Base-by-base conservation (phyloP, 2,797 vertebrate genomes). In the Echiichthys vipera region DNA sequence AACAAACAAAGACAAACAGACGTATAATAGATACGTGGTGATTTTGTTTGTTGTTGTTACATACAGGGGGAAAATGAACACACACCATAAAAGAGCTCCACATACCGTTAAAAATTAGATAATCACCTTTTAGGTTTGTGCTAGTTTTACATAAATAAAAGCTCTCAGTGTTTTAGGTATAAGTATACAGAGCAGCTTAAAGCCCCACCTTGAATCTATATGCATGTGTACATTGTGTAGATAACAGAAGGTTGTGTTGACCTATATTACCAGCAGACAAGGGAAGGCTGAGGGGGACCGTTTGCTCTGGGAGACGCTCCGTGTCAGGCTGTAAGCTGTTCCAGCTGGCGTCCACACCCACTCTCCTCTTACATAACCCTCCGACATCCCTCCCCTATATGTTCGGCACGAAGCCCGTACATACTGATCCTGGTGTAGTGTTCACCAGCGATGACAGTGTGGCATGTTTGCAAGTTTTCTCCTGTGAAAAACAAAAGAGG, bases 261-360 rank as follows among this genome's bases (percentile, higher is more conserved):
- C 79, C 86, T 70, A 82, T 43, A 77, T 81, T 69, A 50, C 67
- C 25, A 27, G 42, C 69, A 68, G 39, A 65, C 50, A 64, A 65
- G 78, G 58, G 47, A 24, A 17, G 71, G 75, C 69, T 56, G 63
- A 78, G 71, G 74, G n/a, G 71, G 75, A 80, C 78, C 72, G 85
- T 85, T 70, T 9, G 5, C 66, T 65, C 71, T 62, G 56, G 55
- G 88, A 81, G 84, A 84, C 70, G 53, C 62, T 87, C 79, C 71
- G 85, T 93, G 80, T 88, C 80, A 86, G 85, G 78, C 88, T 82
- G 57, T 85, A 85, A 89, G 72, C 71, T 78, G 80, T 82, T 86
- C 84, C 84, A 86, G 88, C 90, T 87, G 85, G 79, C 83, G 74
- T 82, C 84, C 86, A 89, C 89, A 57, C 94, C 90, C 91, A 77